These are phyloP conservation scores for Spisula solida DNA, from an alignment of 2,888 invertebrate species.

Conservation along the genomic window DNA sequence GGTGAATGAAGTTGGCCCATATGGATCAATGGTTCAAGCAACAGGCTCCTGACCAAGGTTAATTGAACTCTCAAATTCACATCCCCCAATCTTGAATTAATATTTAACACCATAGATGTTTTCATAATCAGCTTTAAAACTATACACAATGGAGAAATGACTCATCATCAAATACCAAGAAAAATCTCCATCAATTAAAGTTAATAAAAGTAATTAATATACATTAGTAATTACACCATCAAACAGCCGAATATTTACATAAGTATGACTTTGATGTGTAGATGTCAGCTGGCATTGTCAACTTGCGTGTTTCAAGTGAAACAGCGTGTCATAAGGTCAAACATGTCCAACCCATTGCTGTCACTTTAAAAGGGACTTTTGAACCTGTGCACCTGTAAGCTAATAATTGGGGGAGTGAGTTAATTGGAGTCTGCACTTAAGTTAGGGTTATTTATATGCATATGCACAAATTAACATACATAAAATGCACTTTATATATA, in stretches of 20 bases:
- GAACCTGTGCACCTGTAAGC: too few species aligned
- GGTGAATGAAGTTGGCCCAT: too few species aligned
- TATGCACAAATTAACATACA: background rate
- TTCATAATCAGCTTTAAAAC: background rate
- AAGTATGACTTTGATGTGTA: conserved; percentile 13
- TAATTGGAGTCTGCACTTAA: too few species aligned
- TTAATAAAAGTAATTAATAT: background rate
- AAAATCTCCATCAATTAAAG: background rate
- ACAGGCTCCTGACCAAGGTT: too few species aligned
- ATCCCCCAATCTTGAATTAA: background rate
- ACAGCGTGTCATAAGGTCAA: background rate
- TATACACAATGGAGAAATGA: too few species aligned
- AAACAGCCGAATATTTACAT: background rate
- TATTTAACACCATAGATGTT: background rate
- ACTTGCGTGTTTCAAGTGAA: background rate
- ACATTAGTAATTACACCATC: background rate
- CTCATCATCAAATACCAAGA: background rate
- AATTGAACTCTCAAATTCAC: too few species aligned
- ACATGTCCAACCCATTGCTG: background rate
- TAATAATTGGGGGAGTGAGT: too few species aligned
- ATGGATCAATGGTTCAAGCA: too few species aligned
- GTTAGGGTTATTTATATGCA: too few species aligned
- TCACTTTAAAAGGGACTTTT: background rate
- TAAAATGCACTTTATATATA: too few species aligned
- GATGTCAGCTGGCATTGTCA: conserved; percentile 8